Evolutionary conservation across 2,113 vertebrate genomes (phyloP), one percentile per base, ranked within the genome.

Genomic region (Lophura nycthemera): DNA sequence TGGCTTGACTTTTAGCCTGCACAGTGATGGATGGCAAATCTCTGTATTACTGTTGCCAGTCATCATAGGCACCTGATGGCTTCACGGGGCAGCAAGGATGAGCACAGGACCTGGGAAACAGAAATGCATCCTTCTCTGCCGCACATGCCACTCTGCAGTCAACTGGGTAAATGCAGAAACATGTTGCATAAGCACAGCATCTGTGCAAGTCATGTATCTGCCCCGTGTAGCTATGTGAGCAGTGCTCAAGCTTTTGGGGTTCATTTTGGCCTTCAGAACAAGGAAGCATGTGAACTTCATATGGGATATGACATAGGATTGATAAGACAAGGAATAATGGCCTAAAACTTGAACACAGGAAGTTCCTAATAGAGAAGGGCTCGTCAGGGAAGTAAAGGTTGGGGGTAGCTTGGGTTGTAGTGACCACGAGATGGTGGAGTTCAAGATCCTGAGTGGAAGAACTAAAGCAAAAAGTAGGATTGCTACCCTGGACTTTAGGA

Each of bases 281-380:
- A 83, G 42, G 56, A 36, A 59, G 22, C 15, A 45, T 13, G 14
- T 25, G 69, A 71, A 74, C 20, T 21, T 50, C 61, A 25, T 12
- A 19, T 0, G 2, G 73, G 1, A 1, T 52, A 27, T 27, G 27
- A n/a, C n/a, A n/a, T n/a, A n/a, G 50, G 25, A 52, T 52, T 52
- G 25, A 52, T 52, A 27, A 52, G 50, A 27, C 50, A 52, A 27
- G 50, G 25, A 52, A 25, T 52, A 52, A 52, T 27, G 25, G 50
- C 25, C 50, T 52, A 52, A 52, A 52, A 52, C 25, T 52, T 52
- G 50, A 14, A 52, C 50, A 52, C 13, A 27, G 50, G 50, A 52
- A 27, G 50, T 52, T 52, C 50, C 5, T 38, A 38, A 38, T 38
- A 38, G 38, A 38, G 38, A 38, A 38, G 38, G 38, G 38, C 38